Evolutionary conservation across 2,888 invertebrate genomes (phyloP).

Genomic region (Hartigia nigra): DNA sequence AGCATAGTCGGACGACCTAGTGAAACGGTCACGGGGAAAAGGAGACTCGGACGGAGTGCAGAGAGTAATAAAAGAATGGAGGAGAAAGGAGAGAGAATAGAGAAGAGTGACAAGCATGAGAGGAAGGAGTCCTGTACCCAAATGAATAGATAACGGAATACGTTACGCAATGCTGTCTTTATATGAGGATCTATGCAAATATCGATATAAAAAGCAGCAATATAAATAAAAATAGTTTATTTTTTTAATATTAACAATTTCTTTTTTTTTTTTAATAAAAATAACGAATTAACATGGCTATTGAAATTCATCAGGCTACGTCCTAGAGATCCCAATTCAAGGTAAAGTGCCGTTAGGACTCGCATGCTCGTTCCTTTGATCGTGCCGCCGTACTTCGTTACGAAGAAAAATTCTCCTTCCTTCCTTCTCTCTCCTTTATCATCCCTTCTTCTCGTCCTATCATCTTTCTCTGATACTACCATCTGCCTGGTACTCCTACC

Average conservation of each 20-base stretch:
- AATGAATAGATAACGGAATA: neutral
- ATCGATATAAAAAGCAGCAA: neutral
- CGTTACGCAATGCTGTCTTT: neutral
- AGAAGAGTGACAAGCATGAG: neutral
- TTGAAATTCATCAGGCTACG: neutral
- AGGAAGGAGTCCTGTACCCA: neutral
- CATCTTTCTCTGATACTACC: neutral
- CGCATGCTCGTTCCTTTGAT: neutral
- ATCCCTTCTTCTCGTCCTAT: neutral
- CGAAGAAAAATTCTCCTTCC: neutral
- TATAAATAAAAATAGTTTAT: neutral
- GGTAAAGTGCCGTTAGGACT: neutral
- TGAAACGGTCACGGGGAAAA: neutral
- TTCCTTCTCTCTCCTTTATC: neutral
- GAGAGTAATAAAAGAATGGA: neutral
- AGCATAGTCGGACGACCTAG: neutral
- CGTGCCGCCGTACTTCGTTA: neutral
- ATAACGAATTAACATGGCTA: neutral
- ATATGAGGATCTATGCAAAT: neutral
- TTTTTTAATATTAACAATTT: too few relatives aligned
- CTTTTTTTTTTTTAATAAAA: too few relatives aligned
- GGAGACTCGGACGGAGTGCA: neutral
- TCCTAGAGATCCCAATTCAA: neutral
- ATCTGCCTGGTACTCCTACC: neutral
- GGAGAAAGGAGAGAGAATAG: neutral